Percentiles rank a stretch among this genome's conserved stretches.
Conservation (phyloP, 2,888 invertebrate genomes). For the Drosophila longiperda region DNA sequence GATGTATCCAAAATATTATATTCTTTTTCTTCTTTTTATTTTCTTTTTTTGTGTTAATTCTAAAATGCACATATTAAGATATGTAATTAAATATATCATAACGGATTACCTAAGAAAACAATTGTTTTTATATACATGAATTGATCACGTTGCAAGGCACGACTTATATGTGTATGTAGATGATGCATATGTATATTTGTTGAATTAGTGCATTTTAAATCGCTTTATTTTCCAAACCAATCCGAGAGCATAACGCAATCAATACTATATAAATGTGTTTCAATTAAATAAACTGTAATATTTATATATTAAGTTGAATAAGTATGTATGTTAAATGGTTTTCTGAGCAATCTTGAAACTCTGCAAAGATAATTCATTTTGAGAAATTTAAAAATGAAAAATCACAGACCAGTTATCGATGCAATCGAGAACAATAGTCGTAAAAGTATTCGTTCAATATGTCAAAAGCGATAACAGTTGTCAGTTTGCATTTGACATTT, state of each 20-base stretch:
- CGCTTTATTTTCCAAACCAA: constrained; percentile 3
- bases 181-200: background rate
- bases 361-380: background rate
- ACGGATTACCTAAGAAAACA: constrained; percentile 1
- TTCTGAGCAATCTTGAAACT: background rate
- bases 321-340: background rate
- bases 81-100: background rate
- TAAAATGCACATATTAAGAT: background rate
- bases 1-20: constrained; percentile 20
- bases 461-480: background rate
- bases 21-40: background rate
- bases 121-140: background rate
- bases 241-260: constrained; percentile 7
- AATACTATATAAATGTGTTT: constrained; percentile 6
- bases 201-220: background rate
- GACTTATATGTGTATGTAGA: background rate
- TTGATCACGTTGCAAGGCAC: background rate
- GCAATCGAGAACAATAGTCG: background rate
- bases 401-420: background rate
- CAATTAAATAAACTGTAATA: constrained; percentile 8
- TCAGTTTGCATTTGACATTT: background rate
- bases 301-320: background rate
- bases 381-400: background rate
- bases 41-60: background rate
- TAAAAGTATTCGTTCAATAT: background rate